phyloP scores from a whole-genome alignment of 2,797 vertebrate genomes.

The Lemur catta region DNA sequence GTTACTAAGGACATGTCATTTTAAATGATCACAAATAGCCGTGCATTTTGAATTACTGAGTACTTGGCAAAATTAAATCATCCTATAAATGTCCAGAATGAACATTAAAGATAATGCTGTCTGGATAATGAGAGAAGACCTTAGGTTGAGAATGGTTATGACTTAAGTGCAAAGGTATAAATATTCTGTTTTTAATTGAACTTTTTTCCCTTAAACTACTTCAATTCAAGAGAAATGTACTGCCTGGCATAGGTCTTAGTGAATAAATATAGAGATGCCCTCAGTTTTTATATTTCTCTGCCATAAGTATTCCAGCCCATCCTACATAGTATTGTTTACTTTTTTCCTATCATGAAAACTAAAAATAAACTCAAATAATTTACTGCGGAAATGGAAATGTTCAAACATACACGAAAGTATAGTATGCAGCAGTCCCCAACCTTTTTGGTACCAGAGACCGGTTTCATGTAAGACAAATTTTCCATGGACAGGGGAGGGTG shows the following conservation, averaged over 20 bases:
- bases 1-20: neutral
- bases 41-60: neutral
- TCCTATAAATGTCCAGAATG: neutral
- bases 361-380: neutral
- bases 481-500: no score
- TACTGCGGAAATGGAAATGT: neutral
- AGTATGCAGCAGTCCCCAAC: neutral
- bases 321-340: neutral
- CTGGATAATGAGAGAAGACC: neutral
- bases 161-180: neutral
- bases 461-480: no score
- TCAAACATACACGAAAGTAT: neutral
- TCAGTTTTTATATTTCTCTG: neutral
- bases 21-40: constrained; percentile 3
- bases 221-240: neutral
- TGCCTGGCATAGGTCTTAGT: neutral
- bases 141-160: neutral
- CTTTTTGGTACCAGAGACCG: no score
- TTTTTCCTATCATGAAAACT: neutral
- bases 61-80: constrained; percentile 13
- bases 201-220: neutral
- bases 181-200: neutral
- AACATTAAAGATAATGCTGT: neutral
- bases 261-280: neutral
- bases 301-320: neutral